Evolutionary conservation across 2,113 vertebrate genomes (phyloP).

Genomic region (Pipa parva): DNA sequence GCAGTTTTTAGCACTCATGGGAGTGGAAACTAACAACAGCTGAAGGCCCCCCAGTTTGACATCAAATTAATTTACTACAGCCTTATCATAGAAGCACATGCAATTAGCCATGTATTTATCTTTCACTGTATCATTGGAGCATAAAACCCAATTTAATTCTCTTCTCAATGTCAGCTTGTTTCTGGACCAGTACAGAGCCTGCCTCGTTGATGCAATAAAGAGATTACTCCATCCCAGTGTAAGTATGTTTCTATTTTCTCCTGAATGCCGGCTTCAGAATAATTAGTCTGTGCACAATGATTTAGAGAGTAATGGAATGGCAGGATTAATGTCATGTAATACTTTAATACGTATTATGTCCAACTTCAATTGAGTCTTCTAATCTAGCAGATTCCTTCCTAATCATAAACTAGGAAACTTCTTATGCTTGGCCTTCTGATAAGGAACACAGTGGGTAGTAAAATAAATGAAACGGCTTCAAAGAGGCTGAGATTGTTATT

Average conservation of each 20-base stretch:
- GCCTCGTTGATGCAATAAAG: slow-evolving; percentile 95
- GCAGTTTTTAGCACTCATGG: no score
- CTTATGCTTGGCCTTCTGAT: slow-evolving; percentile 89
- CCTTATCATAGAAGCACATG: slow-evolving; percentile 54
- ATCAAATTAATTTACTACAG: no score
- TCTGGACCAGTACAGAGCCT: slow-evolving; percentile 94
- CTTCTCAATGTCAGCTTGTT: slow-evolving; percentile 86
- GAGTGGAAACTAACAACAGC: no score
- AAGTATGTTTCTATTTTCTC: slow-evolving; percentile 84
- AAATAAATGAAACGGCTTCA: slow-evolving; percentile 88
- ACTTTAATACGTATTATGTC: slow-evolving; percentile 97
- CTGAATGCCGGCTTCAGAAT: slow-evolving; percentile 75
- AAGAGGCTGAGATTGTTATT: slow-evolving; percentile 85
- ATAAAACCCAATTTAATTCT: slow-evolving; percentile 69
- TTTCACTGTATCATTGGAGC: slow-evolving; percentile 65
- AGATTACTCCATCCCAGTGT: slow-evolving; percentile 94
- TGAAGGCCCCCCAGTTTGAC: no score
- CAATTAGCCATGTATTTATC: slow-evolving; percentile 63
- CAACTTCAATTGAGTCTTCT: slow-evolving; percentile 93
- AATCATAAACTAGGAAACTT: slow-evolving; percentile 90
- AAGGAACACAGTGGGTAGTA: slow-evolving; percentile 84
- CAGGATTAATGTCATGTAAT: slow-evolving; percentile 99
- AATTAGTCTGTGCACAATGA: slow-evolving; percentile 87
- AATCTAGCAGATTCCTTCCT: slow-evolving; percentile 85
- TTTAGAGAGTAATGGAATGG: slow-evolving; percentile 88